Percentiles rank a stretch among this genome's conserved stretches.
Evolutionary conservation across 2,797 vertebrate genomes (phyloP).

Genomic region (Margarornis squamiger): DNA sequence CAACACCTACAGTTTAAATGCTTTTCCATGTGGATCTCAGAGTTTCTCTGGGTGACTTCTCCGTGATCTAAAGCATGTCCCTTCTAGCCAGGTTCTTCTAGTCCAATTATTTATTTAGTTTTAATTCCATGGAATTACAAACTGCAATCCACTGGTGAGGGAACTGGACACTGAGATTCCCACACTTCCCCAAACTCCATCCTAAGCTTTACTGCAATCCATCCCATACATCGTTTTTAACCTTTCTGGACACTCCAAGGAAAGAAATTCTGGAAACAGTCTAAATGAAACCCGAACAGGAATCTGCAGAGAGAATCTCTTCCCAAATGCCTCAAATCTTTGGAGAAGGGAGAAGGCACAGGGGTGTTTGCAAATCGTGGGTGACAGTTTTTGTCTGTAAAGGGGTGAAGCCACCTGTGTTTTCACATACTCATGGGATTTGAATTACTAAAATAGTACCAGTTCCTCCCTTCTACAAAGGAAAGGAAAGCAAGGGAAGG

Average conservation of each 20-base stretch:
- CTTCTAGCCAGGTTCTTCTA: background rate
- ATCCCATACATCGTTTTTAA: background rate
- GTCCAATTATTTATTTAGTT: background rate
- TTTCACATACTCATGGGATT: background rate
- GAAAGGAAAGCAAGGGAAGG: background rate
- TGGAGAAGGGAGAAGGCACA: background rate
- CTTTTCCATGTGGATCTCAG: background rate
- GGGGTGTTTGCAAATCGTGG: fast-evolving
- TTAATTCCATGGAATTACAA: background rate
- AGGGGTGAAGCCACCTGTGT: background rate
- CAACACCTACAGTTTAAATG: background rate
- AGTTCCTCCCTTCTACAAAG: background rate
- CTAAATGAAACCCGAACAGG: fast-evolving
- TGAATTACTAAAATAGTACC: background rate
- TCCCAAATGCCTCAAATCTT: background rate
- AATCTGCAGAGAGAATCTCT: background rate
- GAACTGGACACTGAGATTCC: background rate
- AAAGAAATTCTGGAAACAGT: background rate
- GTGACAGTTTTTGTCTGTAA: background rate
- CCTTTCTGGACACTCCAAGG: background rate
- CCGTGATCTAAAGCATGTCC: background rate
- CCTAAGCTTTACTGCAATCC: background rate
- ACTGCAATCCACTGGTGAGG: background rate
- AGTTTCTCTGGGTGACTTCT: background rate
- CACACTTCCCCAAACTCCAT: background rate